A percentile compares a stretch with the other conserved stretches of the same genome.
These are phyloP conservation scores for Drosophila lini DNA, from an alignment of 1,140 invertebrate genomes.

Conservation along the genomic window DNA sequence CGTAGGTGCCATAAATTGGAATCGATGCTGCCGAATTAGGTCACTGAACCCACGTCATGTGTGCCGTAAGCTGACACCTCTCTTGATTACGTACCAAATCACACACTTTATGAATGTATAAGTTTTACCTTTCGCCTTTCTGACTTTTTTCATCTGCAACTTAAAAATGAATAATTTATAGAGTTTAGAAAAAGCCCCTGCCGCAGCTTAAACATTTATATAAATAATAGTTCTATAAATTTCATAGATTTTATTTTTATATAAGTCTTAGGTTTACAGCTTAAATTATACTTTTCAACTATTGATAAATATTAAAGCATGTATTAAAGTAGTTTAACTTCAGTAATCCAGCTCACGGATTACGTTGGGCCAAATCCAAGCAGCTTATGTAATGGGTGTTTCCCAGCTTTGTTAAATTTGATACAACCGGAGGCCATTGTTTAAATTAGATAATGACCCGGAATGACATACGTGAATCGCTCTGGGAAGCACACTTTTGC, in stretches of 20 bases:
- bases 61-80: constrained; percentile 31
- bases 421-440: constrained; percentile 14
- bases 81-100: constrained; percentile 5
- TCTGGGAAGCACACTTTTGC: too few species aligned
- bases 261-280: not conserved
- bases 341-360: not conserved
- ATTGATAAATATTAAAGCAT: not conserved
- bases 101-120: not conserved
- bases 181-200: too few species aligned
- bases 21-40: constrained; percentile 22
- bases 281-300: not conserved
- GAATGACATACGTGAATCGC: constrained; percentile 26
- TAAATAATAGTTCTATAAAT: not conserved
- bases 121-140: not conserved
- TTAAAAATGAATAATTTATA: not conserved
- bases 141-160: not conserved
- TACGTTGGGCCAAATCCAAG: not conserved
- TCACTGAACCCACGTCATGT: constrained; percentile 37
- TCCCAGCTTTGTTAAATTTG: not conserved
- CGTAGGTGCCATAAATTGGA: constrained; percentile 33
- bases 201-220: too few species aligned
- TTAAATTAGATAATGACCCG: constrained; percentile 35
- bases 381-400: constrained; percentile 1
- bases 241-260: not conserved
- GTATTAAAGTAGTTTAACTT: too few species aligned